Evolutionary conservation across 2,888 invertebrate genomes (phyloP), one percentile per base, ranked within the genome.

Genomic region (Amblyteles armatorius): DNA sequence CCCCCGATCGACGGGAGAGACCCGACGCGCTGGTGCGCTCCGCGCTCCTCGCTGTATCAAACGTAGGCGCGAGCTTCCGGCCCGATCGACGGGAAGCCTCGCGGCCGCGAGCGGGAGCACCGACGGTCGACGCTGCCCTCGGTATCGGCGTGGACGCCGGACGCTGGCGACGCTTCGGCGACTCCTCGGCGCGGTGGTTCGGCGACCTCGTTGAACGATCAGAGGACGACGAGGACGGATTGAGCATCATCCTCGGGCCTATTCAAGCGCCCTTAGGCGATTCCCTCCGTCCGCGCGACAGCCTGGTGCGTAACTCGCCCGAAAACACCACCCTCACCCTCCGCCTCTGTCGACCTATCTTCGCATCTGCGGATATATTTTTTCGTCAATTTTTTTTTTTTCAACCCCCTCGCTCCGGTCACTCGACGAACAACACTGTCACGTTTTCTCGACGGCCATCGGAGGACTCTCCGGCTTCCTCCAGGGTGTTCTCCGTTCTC

Each of bases 181-280:
- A n/a, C 4, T 60, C 11, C 29, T 60, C 29, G 29, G 16, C 29
- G 2, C 33, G 9, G 2, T 29, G 40, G 80, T 36, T 73, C 57
- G 40, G 26, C 73, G 84, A 78, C 76, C 60, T 60, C 33, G 77
- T 50, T 68, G 60, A 57, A 19, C 9, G 73, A n/a, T 79, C 29
- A 55, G 50, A n/a, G 73, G 16, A 55, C 44, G 29, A 44, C 55
- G 29, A 44, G 57, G 48, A 36, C 33, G 29, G 55, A 71, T 57
- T 13, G 55, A 79, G 50, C 63, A 76, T 76, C 83, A 79, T 83
- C 79, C 69, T 83, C 57, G 79, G 50, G 60, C 60, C 60, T 83
- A 63, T 71, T 63, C 52, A 71, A 57, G 79, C 65, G 65, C 65
- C 68, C 74, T 50, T 44, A 57, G 69, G 55, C 55, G 74, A 52